Evolutionary conservation across 2,797 vertebrate genomes (phyloP).

Genomic region (Chelon labrosus): DNA sequence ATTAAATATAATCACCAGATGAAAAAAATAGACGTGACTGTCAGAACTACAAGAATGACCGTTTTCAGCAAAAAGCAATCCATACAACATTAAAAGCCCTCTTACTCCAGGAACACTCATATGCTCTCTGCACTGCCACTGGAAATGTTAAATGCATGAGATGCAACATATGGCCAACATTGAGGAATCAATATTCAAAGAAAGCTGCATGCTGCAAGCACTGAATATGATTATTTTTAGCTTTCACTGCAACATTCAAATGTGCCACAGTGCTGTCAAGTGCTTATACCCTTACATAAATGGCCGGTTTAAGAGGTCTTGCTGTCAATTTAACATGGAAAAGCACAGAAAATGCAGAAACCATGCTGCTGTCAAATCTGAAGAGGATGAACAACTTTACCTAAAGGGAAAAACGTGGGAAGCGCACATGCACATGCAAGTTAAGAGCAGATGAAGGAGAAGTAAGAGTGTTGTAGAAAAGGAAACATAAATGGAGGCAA

Average conservation of each 20-base stretch:
- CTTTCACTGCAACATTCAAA: conserved; percentile 50
- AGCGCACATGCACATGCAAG: background rate
- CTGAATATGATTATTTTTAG: conserved; percentile 65
- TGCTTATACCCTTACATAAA: conserved; percentile 10
- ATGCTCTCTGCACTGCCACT: conserved; percentile 24
- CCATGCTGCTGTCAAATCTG: conserved; percentile 65
- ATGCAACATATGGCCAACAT: conserved; percentile 62
- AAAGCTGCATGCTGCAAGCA: conserved; percentile 42
- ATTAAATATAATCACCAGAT: background rate
- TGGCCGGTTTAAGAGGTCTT: conserved; percentile 19
- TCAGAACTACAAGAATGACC: background rate
- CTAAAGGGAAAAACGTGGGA: conserved; percentile 26
- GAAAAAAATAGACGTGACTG: conserved; percentile 20
- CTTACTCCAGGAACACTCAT: conserved; percentile 27
- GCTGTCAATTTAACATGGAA: conserved; percentile 46
- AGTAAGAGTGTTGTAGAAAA: background rate
- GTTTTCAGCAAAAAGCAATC: conserved; percentile 23
- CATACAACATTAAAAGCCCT: conserved; percentile 57
- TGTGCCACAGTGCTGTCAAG: conserved; percentile 29
- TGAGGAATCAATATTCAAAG: conserved; percentile 65
- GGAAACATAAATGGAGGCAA: conserved; percentile 1
- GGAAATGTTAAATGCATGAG: conserved; percentile 68
- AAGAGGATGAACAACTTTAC: conserved; percentile 30
- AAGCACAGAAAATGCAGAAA: conserved; percentile 60
- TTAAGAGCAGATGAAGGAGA: background rate